A percentile compares a stretch with the other conserved stretches of the same genome.
Evolutionary conservation across 2,797 vertebrate species (phyloP).

Genomic region (Acestrorhynchus altus): DNA sequence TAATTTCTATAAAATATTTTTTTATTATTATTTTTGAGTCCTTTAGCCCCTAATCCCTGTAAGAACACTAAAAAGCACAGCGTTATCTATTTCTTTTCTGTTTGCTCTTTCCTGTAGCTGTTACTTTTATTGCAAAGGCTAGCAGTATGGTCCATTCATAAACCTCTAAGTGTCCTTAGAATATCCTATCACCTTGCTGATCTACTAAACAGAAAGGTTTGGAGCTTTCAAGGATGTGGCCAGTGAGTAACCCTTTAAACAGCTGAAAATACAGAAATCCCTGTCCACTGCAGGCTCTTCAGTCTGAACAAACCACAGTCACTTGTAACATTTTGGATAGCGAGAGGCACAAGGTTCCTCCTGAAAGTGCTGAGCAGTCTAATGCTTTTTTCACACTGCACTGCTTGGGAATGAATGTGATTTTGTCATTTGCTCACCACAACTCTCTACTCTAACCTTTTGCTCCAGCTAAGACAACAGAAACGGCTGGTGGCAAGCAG

Average conservation of each 20-base stretch:
- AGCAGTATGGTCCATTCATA: conserved; percentile 4
- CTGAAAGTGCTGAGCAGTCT: background rate
- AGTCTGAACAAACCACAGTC: conserved; percentile 25
- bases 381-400: conserved; percentile 24
- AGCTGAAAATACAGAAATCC: conserved; percentile 30
- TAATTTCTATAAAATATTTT: no score
- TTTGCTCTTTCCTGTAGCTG: background rate
- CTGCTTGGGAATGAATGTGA: conserved; percentile 31
- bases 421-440: conserved; percentile 33
- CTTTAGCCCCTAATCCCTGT: background rate
- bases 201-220: conserved; percentile 22
- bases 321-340: conserved; percentile 6
- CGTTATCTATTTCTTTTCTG: background rate
- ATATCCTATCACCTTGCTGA: conserved; percentile 25
- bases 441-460: conserved; percentile 1
- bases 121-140: background rate
- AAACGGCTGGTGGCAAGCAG: conserved; percentile 47
- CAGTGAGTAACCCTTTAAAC: conserved; percentile 17
- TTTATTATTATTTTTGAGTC: background rate
- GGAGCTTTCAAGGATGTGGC: conserved; percentile 33
- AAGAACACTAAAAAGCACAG: background rate
- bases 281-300: background rate
- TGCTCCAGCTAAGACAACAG: conserved; percentile 31
- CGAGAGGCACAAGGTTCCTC: conserved; percentile 13
- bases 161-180: background rate